Evolutionary conservation across 2,797 vertebrate genomes (phyloP).

Genomic region (Pogonophryne albipinna): DNA sequence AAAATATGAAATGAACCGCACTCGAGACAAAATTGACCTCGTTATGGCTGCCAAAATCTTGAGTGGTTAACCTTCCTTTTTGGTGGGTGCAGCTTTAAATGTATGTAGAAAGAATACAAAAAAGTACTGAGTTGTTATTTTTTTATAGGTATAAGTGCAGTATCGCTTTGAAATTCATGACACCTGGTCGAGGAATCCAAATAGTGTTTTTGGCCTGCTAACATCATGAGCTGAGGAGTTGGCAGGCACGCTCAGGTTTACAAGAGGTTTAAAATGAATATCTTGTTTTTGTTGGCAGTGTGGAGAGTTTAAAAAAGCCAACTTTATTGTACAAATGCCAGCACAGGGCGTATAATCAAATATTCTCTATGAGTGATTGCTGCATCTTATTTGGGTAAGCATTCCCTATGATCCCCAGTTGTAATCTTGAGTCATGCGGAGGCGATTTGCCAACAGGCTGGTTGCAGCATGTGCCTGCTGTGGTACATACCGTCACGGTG

Average conservation of each 20-base stretch:
- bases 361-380: background rate
- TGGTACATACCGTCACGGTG: background rate
- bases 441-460: conserved; percentile 37
- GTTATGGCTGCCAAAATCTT: conserved; percentile 35
- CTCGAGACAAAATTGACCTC: background rate
- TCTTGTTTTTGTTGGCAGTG: conserved; percentile 39
- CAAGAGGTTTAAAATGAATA: conserved; percentile 15
- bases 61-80: conserved; percentile 33
- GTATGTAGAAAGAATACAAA: conserved; percentile 6
- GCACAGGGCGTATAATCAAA: background rate
- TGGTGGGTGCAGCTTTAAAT: conserved; percentile 25
- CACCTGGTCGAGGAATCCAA: conserved; percentile 50
- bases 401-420: conserved; percentile 1
- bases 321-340: conserved; percentile 5
- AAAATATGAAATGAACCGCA: background rate
- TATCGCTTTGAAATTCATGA: conserved; percentile 47
- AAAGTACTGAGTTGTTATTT: conserved; percentile 1
- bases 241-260: conserved; percentile 37
- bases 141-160: conserved; percentile 14
- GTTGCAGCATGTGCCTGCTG: conserved; percentile 16
- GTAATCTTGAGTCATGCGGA: conserved; percentile 21
- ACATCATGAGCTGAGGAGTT: conserved; percentile 30
- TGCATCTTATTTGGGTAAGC: background rate
- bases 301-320: background rate
- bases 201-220: conserved; percentile 30